Base-by-base conservation (phyloP, 1,140 invertebrate species). In the Brachionus calyciflorus region DNA sequence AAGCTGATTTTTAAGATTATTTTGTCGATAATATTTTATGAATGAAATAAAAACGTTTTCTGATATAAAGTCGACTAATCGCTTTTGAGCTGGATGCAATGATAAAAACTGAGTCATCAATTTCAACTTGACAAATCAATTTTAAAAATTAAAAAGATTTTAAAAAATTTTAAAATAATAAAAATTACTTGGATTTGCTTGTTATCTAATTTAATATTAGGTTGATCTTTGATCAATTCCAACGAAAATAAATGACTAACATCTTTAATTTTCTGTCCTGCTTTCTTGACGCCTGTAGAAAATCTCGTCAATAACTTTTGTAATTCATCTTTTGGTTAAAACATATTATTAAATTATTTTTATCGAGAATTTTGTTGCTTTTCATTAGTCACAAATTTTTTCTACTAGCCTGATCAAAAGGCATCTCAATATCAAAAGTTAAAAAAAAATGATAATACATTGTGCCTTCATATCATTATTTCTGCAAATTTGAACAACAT, bases 251-350 rank as follows among this genome's bases (percentile, higher is more conserved):
- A 49, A 51, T 55, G 46, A 49, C 37, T 73, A 26, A 21, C 14
- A 33, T 73, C 69, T 73, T 73, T 73, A 17, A 73, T 55, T 41
- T 41, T 49, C 3, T 73, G 69, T 17, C 19, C 44, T 28, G 69
- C 46, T 41, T 37, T 73, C 51, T 73, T 73, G 3, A 73, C 69
- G 40, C 69, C 69, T 1, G 69, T 30, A 1, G 69, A 73, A 55
- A 73, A 73, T 51, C 51, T 73, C 10, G 21, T 41, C 6, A 73
- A 28, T 24, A 73, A 24, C 33, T 73, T 73, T 55, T 73, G 69
- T 7, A 73, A 24, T 41, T 73, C 69, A 41, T 73, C 69, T 73
- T n/a, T n/a, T n/a, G n/a, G n/a, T n/a, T n/a, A n/a, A n/a, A n/a
- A n/a, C n/a, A n/a, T n/a, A n/a, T n/a, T n/a, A n/a, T n/a, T n/a